These are phyloP conservation scores for Tanypteryx hageni DNA, from an alignment of 2,888 invertebrate species.

Conservation along the genomic window DNA sequence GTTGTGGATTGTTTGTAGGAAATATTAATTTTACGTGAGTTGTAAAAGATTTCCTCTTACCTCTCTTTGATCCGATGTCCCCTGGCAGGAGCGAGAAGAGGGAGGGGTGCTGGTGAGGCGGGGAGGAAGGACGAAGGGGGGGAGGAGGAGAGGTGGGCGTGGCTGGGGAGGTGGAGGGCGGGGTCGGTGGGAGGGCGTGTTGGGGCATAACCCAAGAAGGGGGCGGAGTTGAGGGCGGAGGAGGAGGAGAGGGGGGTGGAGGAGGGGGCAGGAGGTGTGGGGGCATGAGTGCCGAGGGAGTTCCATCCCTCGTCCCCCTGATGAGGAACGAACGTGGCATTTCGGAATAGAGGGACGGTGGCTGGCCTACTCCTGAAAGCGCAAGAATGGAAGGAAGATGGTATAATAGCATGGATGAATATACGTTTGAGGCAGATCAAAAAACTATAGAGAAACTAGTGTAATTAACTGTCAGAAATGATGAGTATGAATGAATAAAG, in stretches of 20 bases:
- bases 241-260: slow-evolving; percentile 11
- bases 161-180: slow-evolving; percentile 52
- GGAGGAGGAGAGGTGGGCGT: slow-evolving; percentile 49
- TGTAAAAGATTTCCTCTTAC: background rate
- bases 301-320: slow-evolving; percentile 9
- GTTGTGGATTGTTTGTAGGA: background rate
- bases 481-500: too few species aligned
- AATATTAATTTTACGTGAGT: too few species aligned
- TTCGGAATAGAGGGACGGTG: slow-evolving; percentile 39
- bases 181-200: slow-evolving; percentile 43
- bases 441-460: too few species aligned
- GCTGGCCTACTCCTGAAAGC: background rate
- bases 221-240: background rate
- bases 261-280: slow-evolving; percentile 50
- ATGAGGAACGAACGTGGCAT: slow-evolving; percentile 69
- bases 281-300: background rate
- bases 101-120: slow-evolving; percentile 72
- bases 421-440: too few species aligned
- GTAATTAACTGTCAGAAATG: too few species aligned
- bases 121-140: background rate
- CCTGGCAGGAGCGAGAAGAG: slow-evolving; percentile 34
- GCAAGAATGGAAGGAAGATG: background rate
- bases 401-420: background rate
- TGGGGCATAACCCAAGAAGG: slow-evolving; percentile 27
- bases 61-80: slow-evolving; percentile 44